phyloP scores from a whole-genome alignment of 1,140 invertebrate species.

The Tetramorium parvispinum region DNA sequence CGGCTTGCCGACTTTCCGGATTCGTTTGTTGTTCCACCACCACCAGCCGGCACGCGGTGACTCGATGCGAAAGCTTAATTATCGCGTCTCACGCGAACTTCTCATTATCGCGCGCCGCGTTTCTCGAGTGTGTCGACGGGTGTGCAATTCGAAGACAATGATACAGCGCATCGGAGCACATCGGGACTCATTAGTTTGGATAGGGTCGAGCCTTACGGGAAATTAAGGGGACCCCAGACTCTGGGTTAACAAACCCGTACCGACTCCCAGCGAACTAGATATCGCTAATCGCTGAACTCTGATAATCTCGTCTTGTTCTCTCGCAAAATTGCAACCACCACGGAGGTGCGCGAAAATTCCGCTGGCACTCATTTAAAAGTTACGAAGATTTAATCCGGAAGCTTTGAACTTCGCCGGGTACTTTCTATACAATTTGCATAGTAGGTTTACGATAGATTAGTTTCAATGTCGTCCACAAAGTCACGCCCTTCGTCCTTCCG shows the following conservation, averaged over 20 bases:
- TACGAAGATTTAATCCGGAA: constrained; percentile 10
- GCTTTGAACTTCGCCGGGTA: background rate
- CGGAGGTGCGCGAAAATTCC: background rate
- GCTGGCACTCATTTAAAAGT: constrained; percentile 16
- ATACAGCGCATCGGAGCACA: constrained; percentile 13
- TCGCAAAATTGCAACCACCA: constrained; percentile 16
- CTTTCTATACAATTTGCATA: constrained; percentile 24
- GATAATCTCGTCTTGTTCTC: constrained; percentile 9
- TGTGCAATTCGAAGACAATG: constrained; percentile 59
- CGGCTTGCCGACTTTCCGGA: constrained; percentile 66
- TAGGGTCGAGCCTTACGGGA: constrained; percentile 1
- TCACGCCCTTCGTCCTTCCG: constrained; percentile 15
- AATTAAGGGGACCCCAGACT: constrained; percentile 42
- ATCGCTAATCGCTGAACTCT: constrained; percentile 22
- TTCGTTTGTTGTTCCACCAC: constrained; percentile 64
- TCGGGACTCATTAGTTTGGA: constrained; percentile 32
- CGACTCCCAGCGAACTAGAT: background rate
- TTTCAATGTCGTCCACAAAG: constrained; percentile 32
- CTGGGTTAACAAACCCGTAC: constrained; percentile 8
- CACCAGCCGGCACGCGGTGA: constrained; percentile 36
- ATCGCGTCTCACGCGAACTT: constrained; percentile 62
- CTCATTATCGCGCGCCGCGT: constrained; percentile 66
- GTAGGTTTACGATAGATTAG: background rate
- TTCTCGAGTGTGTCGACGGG: constrained; percentile 60
- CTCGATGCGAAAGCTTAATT: constrained; percentile 67